Conservation (phyloP, 2,797 vertebrate genomes). For the Karalla daura region DNA sequence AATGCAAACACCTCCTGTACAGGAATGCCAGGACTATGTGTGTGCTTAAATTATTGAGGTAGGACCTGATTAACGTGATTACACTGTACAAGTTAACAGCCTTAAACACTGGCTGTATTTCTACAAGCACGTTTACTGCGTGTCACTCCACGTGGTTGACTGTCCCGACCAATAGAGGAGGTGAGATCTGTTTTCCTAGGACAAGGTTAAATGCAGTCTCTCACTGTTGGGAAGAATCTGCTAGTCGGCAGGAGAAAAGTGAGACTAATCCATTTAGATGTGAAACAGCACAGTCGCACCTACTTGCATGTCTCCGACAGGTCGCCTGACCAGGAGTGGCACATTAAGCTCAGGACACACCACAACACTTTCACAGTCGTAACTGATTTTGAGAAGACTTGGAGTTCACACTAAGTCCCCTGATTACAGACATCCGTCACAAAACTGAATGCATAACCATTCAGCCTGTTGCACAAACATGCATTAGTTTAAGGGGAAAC, state of each 20-base stretch:
- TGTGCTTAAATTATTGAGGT: slow-evolving; percentile 57
- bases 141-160: slow-evolving; percentile 43
- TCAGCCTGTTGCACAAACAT: too few species aligned
- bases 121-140: slow-evolving; percentile 52
- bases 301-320: slow-evolving; percentile 27
- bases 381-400: too few species aligned
- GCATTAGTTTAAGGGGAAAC: background rate
- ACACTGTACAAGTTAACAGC: slow-evolving; percentile 55
- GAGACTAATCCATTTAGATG: slow-evolving; percentile 50
- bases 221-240: slow-evolving; percentile 40
- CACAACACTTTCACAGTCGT: too few species aligned
- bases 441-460: too few species aligned
- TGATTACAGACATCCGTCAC: too few species aligned
- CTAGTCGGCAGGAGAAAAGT: slow-evolving; percentile 18
- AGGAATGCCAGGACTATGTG: slow-evolving; percentile 43
- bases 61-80: slow-evolving; percentile 68
- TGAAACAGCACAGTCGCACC: slow-evolving; percentile 34
- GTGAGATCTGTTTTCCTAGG: slow-evolving; percentile 27
- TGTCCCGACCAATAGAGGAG: slow-evolving; percentile 39
- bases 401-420: too few species aligned
- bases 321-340: slow-evolving; percentile 14
- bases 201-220: slow-evolving; percentile 22
- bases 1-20: slow-evolving; percentile 38
- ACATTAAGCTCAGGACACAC: too few species aligned
- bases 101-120: slow-evolving; percentile 57